A percentile compares a stretch with the other conserved stretches of the same genome.
These are phyloP conservation scores for Fregetta grallaria DNA, from an alignment of 2,113 vertebrate genomes.

Conservation along the genomic window DNA sequence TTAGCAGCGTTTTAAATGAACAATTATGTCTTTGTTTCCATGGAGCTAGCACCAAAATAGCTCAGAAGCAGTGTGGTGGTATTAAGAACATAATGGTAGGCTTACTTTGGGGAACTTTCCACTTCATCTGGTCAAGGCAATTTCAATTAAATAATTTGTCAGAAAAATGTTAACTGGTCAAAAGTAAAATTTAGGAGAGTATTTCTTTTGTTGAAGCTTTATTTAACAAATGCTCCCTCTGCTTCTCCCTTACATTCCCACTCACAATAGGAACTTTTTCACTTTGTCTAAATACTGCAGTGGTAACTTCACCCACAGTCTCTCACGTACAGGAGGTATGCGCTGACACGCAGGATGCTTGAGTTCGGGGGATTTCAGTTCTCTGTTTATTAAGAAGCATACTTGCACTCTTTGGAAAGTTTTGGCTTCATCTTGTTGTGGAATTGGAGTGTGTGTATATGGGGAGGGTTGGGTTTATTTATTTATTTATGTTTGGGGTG, in stretches of 20 bases:
- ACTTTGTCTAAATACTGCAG: not conserved
- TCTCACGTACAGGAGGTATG: not conserved
- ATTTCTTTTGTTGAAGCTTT: not conserved
- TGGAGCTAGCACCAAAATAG: constrained; percentile 39
- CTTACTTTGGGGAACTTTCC: not conserved
- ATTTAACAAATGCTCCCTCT: not conserved
- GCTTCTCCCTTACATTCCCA: not conserved
- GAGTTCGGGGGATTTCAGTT: not conserved
- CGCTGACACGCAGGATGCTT: not conserved
- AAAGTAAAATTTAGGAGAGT: not conserved
- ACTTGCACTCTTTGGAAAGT: not conserved
- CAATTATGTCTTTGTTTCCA: constrained; percentile 60
- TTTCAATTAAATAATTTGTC: not conserved
- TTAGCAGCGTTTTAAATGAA: constrained; percentile 40
- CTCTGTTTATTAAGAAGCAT: not conserved
- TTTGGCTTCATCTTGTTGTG: not conserved
- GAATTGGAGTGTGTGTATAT: not conserved
- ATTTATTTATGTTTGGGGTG: not conserved
- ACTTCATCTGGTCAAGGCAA: not conserved
- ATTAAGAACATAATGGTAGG: constrained; percentile 2
- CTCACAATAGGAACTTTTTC: not conserved
- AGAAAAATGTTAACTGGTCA: not conserved
- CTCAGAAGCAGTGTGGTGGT: not conserved
- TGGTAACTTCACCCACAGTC: not conserved
- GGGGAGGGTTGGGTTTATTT: not conserved